These are phyloP conservation scores for Saccostrea cuccullata DNA, from an alignment of 1,140 invertebrate species.

Conservation along the genomic window DNA sequence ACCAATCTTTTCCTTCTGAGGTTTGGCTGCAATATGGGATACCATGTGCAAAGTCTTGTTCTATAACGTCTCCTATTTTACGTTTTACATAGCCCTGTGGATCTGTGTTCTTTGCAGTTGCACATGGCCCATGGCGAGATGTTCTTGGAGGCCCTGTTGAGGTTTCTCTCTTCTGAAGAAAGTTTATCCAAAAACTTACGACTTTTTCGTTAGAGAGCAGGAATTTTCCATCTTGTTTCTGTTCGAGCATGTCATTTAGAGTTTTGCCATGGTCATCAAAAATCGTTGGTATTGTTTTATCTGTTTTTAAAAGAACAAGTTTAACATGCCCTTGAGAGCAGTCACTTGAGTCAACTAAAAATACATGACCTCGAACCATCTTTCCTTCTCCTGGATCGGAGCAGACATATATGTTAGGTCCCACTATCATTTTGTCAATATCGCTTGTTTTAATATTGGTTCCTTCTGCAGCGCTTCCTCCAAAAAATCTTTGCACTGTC, in stretches of 20 bases:
- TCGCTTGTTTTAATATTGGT: constrained; percentile 37
- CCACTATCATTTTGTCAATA: constrained; percentile 46
- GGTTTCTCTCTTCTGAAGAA: constrained; percentile 5
- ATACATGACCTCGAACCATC: constrained; percentile 2
- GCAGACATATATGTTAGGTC: constrained; percentile 19
- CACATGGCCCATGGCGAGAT: constrained; percentile 43
- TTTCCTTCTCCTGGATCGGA: background rate
- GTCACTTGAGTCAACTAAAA: background rate
- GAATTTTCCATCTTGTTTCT: background rate
- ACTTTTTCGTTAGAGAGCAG: constrained; percentile 38
- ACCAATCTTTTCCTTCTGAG: background rate
- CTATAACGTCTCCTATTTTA: background rate
- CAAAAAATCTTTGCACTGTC: constrained; percentile 26
- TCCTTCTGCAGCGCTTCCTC: constrained; percentile 43
- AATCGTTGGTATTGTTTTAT: constrained; percentile 11
- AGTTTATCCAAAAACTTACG: constrained; percentile 41
- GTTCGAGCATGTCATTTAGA: constrained; percentile 36
- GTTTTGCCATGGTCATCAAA: constrained; percentile 42
- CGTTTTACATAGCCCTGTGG: constrained; percentile 22
- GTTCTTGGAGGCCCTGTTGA: constrained; percentile 5
- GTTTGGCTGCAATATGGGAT: background rate
- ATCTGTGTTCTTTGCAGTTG: constrained; percentile 24
- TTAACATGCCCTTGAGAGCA: constrained; percentile 17
- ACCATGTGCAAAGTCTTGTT: constrained; percentile 36
- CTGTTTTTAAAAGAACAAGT: constrained; percentile 33